Conservation (phyloP, 2,113 vertebrate species). For the Tamias sibiricus region DNA sequence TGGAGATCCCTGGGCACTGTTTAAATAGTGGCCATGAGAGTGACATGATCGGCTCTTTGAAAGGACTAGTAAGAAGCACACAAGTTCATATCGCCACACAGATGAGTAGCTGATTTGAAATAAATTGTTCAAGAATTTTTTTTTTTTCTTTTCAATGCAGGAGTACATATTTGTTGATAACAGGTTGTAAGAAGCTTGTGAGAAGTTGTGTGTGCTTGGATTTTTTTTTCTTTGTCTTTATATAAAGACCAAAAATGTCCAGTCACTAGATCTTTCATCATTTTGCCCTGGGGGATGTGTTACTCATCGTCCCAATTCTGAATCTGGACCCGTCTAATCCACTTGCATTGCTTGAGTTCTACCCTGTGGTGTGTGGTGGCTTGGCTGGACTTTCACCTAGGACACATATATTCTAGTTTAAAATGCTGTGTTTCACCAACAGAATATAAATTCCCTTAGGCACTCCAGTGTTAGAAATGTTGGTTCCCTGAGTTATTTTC, state of each 20-base stretch:
- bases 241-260: neutral
- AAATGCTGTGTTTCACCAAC: neutral
- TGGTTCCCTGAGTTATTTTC: neutral
- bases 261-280: neutral
- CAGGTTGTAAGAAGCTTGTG: neutral
- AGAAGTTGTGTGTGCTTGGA: neutral
- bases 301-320: neutral
- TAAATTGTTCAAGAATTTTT: slow-evolving; percentile 15
- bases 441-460: neutral
- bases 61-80: neutral
- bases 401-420: neutral
- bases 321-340: neutral
- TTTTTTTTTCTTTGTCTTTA: slow-evolving; percentile 5
- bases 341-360: neutral
- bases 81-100: neutral
- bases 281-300: neutral
- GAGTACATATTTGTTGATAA: neutral
- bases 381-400: neutral
- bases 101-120: neutral
- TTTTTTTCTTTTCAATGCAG: neutral
- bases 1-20: too few species aligned
- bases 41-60: neutral
- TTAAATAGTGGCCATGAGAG: neutral
- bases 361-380: neutral
- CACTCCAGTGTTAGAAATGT: neutral